Evolutionary conservation across 2,113 vertebrate genomes (phyloP).

Genomic region (Lycocorax pyrrhopterus): DNA sequence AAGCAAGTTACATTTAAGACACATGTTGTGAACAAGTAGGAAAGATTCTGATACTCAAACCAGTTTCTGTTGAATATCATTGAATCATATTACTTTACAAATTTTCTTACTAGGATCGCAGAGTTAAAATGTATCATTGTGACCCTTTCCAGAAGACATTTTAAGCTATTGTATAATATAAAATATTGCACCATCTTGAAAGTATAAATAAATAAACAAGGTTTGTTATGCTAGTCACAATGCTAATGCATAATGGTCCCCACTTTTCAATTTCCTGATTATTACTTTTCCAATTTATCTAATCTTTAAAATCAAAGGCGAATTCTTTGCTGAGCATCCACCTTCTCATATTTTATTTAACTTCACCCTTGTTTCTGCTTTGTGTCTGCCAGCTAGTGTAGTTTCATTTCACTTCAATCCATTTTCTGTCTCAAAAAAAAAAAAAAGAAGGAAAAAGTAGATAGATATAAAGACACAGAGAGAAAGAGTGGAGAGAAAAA

Average conservation of each 20-base stretch:
- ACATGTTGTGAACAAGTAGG: background rate
- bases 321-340: background rate
- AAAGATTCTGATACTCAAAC: background rate
- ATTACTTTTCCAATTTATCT: slow-evolving; percentile 67
- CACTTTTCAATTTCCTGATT: slow-evolving; percentile 70
- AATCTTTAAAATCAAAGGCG: slow-evolving; percentile 52
- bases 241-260: slow-evolving; percentile 29
- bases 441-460: background rate
- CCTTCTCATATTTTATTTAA: slow-evolving; percentile 21
- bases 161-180: background rate
- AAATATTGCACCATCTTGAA: slow-evolving; percentile 5
- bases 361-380: slow-evolving; percentile 18
- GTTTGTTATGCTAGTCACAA: slow-evolving; percentile 55
- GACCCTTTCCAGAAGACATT: slow-evolving; percentile 8
- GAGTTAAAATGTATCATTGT: background rate
- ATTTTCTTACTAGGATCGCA: background rate
- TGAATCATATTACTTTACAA: background rate
- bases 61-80: background rate
- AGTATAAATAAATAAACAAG: slow-evolving; percentile 22
- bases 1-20: background rate
- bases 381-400: slow-evolving; percentile 6
- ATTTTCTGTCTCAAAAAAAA: background rate
- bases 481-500: background rate
- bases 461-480: background rate
- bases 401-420: slow-evolving; percentile 23